These are phyloP conservation scores for Lophius americanus DNA, from an alignment of 2,797 vertebrate genomes.

Conservation along the genomic window DNA sequence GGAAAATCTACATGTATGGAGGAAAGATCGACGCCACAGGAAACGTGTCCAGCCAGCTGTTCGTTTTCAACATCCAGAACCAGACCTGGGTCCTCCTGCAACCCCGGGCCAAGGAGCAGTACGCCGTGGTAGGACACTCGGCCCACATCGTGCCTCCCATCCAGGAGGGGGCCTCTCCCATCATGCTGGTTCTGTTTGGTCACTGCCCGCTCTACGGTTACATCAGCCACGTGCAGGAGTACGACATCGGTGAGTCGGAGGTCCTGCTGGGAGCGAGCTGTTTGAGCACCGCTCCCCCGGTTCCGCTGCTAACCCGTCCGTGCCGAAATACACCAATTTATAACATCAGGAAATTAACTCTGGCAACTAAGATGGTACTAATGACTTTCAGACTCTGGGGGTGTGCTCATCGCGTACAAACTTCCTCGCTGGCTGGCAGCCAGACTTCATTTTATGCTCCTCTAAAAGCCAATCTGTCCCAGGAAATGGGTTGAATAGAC, in stretches of 20 bases:
- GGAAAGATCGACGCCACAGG: conserved; percentile 95
- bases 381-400: not conserved
- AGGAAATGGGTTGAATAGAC: conserved; percentile 22
- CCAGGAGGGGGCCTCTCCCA: conserved; percentile 61
- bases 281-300: not conserved
- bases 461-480: conserved; percentile 25
- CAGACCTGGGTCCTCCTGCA: conserved; percentile 88
- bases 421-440: conserved; percentile 2
- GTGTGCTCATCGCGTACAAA: conserved; percentile 10
- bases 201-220: conserved; percentile 97
- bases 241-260: conserved; percentile 85
- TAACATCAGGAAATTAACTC: conserved; percentile 20
- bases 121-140: conserved; percentile 95
- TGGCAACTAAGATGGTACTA: conserved; percentile 8
- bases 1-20: conserved; percentile 96
- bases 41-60: conserved; percentile 93
- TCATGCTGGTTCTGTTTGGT: conserved; percentile 95
- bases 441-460: conserved; percentile 25
- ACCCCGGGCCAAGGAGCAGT: conserved; percentile 90
- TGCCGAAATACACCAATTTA: conserved; percentile 1
- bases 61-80: conserved; percentile 90
- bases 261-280: no score
- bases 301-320: not conserved
- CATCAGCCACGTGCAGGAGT: conserved; percentile 94
- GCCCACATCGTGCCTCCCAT: conserved; percentile 87